Percentiles rank a stretch among this genome's conserved stretches.
These are phyloP conservation scores for Chymomyza procnemis DNA, from an alignment of 2,888 invertebrate genomes.

Conservation along the genomic window DNA sequence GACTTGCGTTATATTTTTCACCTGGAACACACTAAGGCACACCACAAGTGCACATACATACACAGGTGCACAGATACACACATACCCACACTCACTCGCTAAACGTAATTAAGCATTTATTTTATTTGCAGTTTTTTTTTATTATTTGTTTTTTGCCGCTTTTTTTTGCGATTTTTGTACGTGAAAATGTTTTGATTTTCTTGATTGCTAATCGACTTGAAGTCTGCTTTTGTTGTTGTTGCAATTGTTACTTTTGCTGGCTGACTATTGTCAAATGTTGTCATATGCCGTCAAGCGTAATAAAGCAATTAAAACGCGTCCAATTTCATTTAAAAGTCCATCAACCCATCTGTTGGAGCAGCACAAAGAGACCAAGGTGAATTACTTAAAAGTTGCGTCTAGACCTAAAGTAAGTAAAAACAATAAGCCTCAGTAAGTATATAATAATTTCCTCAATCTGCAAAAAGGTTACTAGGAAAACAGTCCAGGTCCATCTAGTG, in stretches of 20 bases:
- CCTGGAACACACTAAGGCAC: conserved; percentile 47
- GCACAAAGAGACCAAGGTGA: background rate
- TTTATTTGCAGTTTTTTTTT: conserved; percentile 70
- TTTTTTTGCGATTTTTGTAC: conserved; percentile 30
- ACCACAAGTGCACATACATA: conserved; percentile 9
- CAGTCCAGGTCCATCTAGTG: no score
- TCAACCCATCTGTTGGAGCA: conserved; percentile 38
- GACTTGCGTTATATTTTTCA: conserved; percentile 71
- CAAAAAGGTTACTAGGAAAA: no score
- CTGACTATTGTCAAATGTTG: conserved; percentile 61
- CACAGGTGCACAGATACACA: background rate
- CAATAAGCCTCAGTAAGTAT: no score
- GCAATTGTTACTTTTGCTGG: conserved; percentile 16
- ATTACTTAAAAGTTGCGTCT: background rate
- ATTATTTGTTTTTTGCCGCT: conserved; percentile 18
- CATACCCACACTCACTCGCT: conserved; percentile 31
- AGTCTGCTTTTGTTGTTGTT: conserved; percentile 21
- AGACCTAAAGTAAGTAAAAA: background rate
- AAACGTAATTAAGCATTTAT: conserved; percentile 73
- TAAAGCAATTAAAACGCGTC: conserved; percentile 65
- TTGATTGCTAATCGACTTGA: conserved; percentile 63
- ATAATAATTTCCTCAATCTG: no score
- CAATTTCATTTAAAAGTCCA: conserved; percentile 56
- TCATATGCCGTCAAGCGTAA: conserved; percentile 61
- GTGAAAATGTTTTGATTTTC: conserved; percentile 55